Base-by-base conservation (phyloP, 2,888 invertebrate genomes). In the Dryococelus australis region DNA sequence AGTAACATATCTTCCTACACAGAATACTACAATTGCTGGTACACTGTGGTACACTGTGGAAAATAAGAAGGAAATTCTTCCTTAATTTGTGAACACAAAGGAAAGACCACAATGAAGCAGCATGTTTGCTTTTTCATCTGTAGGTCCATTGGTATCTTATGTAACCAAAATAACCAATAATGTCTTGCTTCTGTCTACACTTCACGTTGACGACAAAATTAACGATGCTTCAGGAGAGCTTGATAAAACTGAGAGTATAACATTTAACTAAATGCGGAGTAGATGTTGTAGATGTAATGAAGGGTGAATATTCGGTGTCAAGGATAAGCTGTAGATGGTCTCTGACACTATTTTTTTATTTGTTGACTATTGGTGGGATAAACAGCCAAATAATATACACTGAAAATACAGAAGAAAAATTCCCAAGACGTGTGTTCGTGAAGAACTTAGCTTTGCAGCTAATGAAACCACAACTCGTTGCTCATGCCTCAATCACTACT, bases 61-160 rank as follows among this genome's bases (percentile, higher is more conserved):
- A 65, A 65, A 65, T 65, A 65, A 65, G 20, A 65, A 65, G 65
- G 65, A 65, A 65, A 65, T 65, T 20, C 24, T 16, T 65, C 65
- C 65, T 65, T 20, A n/a, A 65, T 65, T 65, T 65, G 65, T 24
- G 65, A 65, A 65, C 65, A 65, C 65, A 16, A 65, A 65, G 65
- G 20, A 24, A 65, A 9, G 65, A 16, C 20, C 10, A 65, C 13
- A 65, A 65, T 20, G 65, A 65, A 65, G 65, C 65, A 65, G 65
- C 65, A 20, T 65, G 65, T 65, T 65, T 24, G 65, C 65, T 65
- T 65, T 65, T 65, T 65, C 65, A 65, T 65, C 65, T 65, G 65
- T 16, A 16, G 65, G 65, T 65, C 8, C 65, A 65, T 20, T 65
- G 24, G 65, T 65, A 16, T 65, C 65, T 9, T 24, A 65, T 65